These are phyloP conservation scores for Phenganax subtilis DNA, from an alignment of 92 coral and sea anemone species.

Conservation along the genomic window DNA sequence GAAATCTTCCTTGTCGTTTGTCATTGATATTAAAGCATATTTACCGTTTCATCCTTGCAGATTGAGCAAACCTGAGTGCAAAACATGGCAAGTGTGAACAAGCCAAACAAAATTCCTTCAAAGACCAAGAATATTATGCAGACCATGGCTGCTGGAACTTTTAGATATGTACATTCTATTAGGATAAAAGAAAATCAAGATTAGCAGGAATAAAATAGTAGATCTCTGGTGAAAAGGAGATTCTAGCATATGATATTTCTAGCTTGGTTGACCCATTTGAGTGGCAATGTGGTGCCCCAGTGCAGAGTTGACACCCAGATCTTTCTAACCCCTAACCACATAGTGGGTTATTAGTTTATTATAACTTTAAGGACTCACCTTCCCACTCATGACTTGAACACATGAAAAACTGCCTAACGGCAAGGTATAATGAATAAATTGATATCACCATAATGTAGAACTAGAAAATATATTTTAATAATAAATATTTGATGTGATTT, in stretches of 20 bases:
- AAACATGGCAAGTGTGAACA: conserved; percentile 92
- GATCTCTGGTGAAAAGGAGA: neutral
- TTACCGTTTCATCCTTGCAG: conserved; percentile 93
- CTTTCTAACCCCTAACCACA: neutral
- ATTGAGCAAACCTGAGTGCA: conserved; percentile 89
- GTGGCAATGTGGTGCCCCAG: neutral
- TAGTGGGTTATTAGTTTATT: neutral
- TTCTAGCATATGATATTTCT: neutral
- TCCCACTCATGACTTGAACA: conserved; percentile 89
- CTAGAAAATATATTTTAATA: conserved; percentile 51
- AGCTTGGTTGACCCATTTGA: neutral
- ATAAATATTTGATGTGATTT: neutral
- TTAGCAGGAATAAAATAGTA: neutral
- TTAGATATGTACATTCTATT: conserved; percentile 78
- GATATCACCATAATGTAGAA: conserved; percentile 82
- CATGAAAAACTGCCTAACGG: conserved; percentile 70
- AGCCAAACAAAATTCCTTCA: conserved; percentile 92
- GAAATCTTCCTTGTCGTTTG: neutral
- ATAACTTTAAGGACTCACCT: conserved; percentile 45
- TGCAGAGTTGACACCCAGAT: neutral
- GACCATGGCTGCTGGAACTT: conserved; percentile 81
- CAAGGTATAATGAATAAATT: conserved; percentile 66
- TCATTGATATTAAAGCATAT: neutral
- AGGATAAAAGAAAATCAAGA: conserved; percentile 12
- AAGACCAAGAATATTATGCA: conserved; percentile 88